phyloP scores from a whole-genome alignment of 1,140 invertebrate species.

The Heliconius eleuchia region DNA sequence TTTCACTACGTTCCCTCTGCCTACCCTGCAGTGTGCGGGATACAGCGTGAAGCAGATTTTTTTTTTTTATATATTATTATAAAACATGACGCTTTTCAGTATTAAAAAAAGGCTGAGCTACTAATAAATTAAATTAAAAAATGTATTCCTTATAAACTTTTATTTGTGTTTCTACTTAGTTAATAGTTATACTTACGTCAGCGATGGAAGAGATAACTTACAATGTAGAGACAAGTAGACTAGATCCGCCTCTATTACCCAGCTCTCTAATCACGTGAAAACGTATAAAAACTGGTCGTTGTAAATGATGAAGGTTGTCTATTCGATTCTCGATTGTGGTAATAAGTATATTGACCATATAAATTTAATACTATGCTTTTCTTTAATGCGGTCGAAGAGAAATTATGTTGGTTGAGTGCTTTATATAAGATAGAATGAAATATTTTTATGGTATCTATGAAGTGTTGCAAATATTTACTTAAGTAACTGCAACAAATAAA shows the following conservation, averaged over 20 bases:
- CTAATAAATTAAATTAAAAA: not conserved
- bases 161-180: not conserved
- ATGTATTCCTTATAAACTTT: not conserved
- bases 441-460: not conserved
- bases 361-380: not conserved
- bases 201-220: conserved; percentile 2
- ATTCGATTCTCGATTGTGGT: conserved; percentile 12
- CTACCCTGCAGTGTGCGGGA: too few species aligned
- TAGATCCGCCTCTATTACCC: conserved; percentile 1
- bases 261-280: conserved; percentile 15
- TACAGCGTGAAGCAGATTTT: too few species aligned
- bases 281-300: conserved; percentile 1
- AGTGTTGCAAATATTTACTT: too few species aligned
- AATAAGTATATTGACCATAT: conserved; percentile 11
- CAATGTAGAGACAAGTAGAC: conserved; percentile 11
- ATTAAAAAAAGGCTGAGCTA: too few species aligned
- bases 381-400: not conserved
- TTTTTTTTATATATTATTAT: too few species aligned
- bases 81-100: too few species aligned
- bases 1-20: too few species aligned
- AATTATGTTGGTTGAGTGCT: not conserved
- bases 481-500: too few species aligned
- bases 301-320: conserved; percentile 1
- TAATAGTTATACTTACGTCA: not conserved
- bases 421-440: not conserved